phyloP scores from a whole-genome alignment of 2,113 vertebrate genomes.

The Phoxinus phoxinus region DNA sequence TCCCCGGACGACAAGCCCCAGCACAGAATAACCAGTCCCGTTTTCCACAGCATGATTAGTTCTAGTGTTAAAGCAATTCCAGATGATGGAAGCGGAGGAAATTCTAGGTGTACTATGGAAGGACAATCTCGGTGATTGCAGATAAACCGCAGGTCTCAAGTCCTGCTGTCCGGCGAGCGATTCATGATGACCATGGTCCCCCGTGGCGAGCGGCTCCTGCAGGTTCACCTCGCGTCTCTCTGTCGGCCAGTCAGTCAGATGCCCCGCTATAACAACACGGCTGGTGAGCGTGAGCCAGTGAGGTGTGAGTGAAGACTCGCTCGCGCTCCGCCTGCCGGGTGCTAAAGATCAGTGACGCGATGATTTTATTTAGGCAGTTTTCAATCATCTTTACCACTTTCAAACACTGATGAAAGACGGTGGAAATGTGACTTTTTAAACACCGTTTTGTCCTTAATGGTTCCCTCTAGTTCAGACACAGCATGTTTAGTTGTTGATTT shows the following conservation, averaged over 20 bases:
- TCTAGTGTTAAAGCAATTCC: constrained; percentile 43
- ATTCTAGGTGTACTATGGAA: not conserved
- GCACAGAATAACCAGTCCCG: constrained; percentile 72
- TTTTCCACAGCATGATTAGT: constrained; percentile 72
- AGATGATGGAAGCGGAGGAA: not conserved
- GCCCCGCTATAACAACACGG: constrained; percentile 15
- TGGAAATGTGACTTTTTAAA: not conserved
- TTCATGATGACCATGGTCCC: constrained; percentile 61
- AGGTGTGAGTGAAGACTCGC: not conserved
- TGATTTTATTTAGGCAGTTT: not conserved
- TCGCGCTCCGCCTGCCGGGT: constrained; percentile 4
- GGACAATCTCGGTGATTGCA: constrained; percentile 6
- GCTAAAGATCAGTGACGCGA: not conserved
- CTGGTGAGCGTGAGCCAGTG: not conserved
- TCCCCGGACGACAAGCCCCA: constrained; percentile 72
- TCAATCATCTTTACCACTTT: not conserved
- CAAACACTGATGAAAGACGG: not conserved
- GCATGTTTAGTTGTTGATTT: not conserved
- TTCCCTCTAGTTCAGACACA: not conserved
- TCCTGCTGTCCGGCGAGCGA: constrained; percentile 58
- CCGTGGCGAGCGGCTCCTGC: constrained; percentile 57
- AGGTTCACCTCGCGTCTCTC: constrained; percentile 48
- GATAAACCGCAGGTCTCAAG: constrained; percentile 64
- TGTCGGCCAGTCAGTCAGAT: constrained; percentile 52
- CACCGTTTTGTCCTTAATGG: not conserved